These are phyloP conservation scores for Podarcis muralis DNA, from an alignment of 2,113 vertebrate species.

Conservation along the genomic window DNA sequence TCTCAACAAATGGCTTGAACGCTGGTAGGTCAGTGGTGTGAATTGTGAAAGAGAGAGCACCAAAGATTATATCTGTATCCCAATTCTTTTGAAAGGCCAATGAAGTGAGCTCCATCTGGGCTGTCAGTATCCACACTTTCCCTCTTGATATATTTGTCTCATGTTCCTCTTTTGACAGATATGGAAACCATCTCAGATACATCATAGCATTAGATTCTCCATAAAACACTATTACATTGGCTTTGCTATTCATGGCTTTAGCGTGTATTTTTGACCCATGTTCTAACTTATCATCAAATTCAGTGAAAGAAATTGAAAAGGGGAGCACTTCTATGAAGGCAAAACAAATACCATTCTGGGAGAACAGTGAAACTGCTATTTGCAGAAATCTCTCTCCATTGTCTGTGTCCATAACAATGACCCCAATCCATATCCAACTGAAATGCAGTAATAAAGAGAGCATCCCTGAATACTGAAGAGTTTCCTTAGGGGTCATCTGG, in stretches of 20 bases:
- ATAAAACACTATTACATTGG: not conserved
- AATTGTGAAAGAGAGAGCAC: not conserved
- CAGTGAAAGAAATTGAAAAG: not conserved
- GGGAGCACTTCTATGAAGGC: not conserved
- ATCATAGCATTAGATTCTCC: not conserved
- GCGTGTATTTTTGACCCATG: not conserved
- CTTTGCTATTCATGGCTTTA: not conserved
- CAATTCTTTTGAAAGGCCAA: not conserved
- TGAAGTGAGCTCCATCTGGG: not conserved
- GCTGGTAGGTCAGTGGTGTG: not conserved
- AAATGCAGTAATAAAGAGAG: not conserved
- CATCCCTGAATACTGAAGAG: not conserved
- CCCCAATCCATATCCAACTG: not conserved
- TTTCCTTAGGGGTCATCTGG: not conserved
- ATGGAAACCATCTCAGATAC: not conserved
- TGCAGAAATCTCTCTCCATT: not conserved
- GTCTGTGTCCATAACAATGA: not conserved
- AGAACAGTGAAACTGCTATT: not conserved
- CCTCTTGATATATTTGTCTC: not conserved
- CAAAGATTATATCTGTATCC: not conserved
- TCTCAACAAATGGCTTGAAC: not conserved
- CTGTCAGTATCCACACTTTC: not conserved
- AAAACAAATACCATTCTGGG: not conserved
- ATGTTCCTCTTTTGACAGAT: too few relatives aligned
- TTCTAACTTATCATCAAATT: not conserved